A percentile compares a stretch with the other conserved stretches of the same genome.
Evolutionary conservation across 1,140 invertebrate genomes (phyloP).

Genomic region (Ylistrum balloti): DNA sequence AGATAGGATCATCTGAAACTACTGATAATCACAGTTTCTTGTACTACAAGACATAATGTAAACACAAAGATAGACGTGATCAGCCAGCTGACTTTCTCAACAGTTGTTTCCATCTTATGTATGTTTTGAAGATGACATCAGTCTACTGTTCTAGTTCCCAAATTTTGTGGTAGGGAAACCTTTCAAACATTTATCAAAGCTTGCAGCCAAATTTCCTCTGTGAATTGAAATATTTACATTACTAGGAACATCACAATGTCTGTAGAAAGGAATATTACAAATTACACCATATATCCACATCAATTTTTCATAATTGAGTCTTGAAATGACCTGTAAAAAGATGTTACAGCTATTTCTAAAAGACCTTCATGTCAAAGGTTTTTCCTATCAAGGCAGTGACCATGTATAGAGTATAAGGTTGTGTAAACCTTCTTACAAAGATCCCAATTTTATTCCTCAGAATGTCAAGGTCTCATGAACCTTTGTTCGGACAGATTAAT

Average conservation of each 20-base stretch:
- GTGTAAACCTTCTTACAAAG: neutral
- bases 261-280: neutral
- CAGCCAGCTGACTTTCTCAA: neutral
- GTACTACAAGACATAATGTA: neutral
- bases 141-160: neutral
- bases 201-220: neutral
- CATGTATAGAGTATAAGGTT: neutral
- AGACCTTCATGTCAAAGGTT: neutral
- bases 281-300: slow-evolving; percentile 4
- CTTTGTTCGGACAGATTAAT: neutral
- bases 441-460: neutral
- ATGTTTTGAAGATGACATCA: neutral
- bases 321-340: neutral
- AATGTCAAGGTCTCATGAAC: neutral
- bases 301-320: slow-evolving; percentile 5
- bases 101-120: neutral
- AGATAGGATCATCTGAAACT: no score
- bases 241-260: neutral
- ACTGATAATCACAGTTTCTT: neutral
- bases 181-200: neutral
- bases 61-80: neutral
- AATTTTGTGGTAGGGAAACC: neutral
- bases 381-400: neutral
- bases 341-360: neutral
- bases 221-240: slow-evolving; percentile 22